Conservation (phyloP, 2,113 vertebrate genomes). For the Perca schrenkii region DNA sequence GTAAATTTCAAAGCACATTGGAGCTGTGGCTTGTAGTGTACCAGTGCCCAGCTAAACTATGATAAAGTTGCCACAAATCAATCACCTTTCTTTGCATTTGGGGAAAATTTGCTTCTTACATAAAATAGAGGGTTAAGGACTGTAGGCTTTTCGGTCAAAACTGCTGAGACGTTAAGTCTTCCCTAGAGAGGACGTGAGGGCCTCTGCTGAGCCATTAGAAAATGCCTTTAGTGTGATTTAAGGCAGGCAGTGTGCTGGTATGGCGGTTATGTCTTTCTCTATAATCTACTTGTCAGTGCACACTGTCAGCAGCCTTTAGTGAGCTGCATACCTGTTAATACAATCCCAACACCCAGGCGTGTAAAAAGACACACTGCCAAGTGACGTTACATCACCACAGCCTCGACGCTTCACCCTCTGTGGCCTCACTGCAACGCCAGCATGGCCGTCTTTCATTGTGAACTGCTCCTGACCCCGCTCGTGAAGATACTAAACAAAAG, state of each 20-base stretch:
- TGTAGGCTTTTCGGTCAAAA: neutral
- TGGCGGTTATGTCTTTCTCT: slow-evolving; percentile 64
- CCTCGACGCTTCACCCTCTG: slow-evolving; percentile 51
- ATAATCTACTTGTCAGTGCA: slow-evolving; percentile 72
- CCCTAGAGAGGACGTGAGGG: slow-evolving; percentile 9
- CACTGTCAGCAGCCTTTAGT: slow-evolving; percentile 62
- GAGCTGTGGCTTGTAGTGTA: neutral
- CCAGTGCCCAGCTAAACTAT: neutral
- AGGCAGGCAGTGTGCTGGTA: slow-evolving; percentile 46
- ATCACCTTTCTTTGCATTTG: slow-evolving; percentile 22
- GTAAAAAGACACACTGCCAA: slow-evolving; percentile 54
- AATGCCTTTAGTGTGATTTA: slow-evolving; percentile 62
- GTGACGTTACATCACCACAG: slow-evolving; percentile 64
- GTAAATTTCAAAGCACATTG: slow-evolving; percentile 7
- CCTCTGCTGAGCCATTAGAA: slow-evolving; percentile 34
- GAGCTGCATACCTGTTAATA: slow-evolving; percentile 72
- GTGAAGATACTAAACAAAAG: slow-evolving; percentile 19
- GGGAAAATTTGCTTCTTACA: slow-evolving; percentile 1
- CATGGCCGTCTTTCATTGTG: slow-evolving; percentile 64
- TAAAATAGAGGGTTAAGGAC: neutral
- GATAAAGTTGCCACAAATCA: neutral
- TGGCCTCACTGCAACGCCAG: slow-evolving; percentile 60
- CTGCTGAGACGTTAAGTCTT: slow-evolving; percentile 17
- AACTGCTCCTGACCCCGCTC: slow-evolving; percentile 32
- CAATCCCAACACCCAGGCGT: slow-evolving; percentile 55